Evolutionary conservation across 2,797 vertebrate species (phyloP).

Genomic region (Smutsia gigantea): DNA sequence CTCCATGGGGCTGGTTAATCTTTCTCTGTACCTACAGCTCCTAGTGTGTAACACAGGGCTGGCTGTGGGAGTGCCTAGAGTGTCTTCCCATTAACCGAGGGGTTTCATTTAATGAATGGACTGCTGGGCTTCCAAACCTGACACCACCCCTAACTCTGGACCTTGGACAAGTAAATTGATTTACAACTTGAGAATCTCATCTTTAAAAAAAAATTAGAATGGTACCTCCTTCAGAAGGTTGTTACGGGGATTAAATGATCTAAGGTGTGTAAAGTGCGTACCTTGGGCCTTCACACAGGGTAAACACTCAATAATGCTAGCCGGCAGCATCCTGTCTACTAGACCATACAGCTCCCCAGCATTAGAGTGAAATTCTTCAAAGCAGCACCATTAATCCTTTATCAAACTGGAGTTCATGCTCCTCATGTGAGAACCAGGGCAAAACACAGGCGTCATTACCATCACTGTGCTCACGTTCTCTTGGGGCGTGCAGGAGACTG

Average conservation of each 20-base stretch:
- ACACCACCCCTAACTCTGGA: background rate
- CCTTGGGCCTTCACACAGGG: too few relatives aligned
- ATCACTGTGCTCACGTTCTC: background rate
- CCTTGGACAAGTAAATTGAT: too few relatives aligned
- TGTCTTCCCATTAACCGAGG: rapidly evolving
- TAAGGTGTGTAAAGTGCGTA: background rate
- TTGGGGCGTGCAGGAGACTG: background rate
- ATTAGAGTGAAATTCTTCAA: background rate
- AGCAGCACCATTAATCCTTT: background rate
- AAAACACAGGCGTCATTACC: background rate
- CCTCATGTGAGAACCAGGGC: background rate
- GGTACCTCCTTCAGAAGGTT: background rate
- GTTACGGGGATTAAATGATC: background rate
- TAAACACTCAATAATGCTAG: background rate
- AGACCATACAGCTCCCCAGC: background rate
- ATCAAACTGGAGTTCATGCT: background rate
- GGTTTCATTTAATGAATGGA: background rate
- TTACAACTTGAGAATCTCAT: background rate
- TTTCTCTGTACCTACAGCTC: background rate
- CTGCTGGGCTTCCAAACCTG: rapidly evolving
- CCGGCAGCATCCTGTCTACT: rapidly evolving
- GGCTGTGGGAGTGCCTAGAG: background rate
- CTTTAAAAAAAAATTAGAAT: background rate
- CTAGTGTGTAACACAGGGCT: background rate
- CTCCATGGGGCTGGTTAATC: rapidly evolving